phyloP scores from a whole-genome alignment of 2,888 invertebrate species.

The Hesperia comma region DNA sequence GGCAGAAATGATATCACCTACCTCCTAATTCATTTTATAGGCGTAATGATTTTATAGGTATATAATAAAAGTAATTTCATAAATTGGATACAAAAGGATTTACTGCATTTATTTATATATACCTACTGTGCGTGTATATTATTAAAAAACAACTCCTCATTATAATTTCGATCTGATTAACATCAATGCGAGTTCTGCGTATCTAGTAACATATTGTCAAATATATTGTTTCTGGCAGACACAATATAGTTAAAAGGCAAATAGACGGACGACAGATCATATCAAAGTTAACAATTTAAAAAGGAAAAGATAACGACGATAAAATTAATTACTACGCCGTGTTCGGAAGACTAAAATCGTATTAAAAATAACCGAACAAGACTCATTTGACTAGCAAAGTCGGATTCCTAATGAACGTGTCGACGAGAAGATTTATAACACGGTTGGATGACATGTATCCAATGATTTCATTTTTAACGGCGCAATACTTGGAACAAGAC shows the following conservation, averaged over 20 bases:
- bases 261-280: background rate
- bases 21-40: too few relatives aligned
- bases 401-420: constrained; percentile 50
- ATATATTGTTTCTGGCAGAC: background rate
- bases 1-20: background rate
- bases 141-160: too few relatives aligned
- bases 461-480: background rate
- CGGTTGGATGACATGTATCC: background rate
- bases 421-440: constrained; percentile 44
- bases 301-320: background rate
- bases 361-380: constrained; percentile 36
- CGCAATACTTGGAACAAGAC: constrained; percentile 29
- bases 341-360: constrained; percentile 28
- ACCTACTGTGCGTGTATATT: too few relatives aligned
- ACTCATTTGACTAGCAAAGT: constrained; percentile 50
- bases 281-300: constrained; percentile 8
- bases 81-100: too few relatives aligned
- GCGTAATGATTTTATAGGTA: too few relatives aligned
- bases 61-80: too few relatives aligned
- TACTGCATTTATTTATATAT: too few relatives aligned
- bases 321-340: background rate
- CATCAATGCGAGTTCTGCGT: background rate
- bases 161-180: too few relatives aligned
- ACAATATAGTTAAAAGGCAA: too few relatives aligned
- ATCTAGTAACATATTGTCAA: background rate